phyloP scores from a whole-genome alignment of 2,797 vertebrate genomes.

The Lagocephalus sceleratus region DNA sequence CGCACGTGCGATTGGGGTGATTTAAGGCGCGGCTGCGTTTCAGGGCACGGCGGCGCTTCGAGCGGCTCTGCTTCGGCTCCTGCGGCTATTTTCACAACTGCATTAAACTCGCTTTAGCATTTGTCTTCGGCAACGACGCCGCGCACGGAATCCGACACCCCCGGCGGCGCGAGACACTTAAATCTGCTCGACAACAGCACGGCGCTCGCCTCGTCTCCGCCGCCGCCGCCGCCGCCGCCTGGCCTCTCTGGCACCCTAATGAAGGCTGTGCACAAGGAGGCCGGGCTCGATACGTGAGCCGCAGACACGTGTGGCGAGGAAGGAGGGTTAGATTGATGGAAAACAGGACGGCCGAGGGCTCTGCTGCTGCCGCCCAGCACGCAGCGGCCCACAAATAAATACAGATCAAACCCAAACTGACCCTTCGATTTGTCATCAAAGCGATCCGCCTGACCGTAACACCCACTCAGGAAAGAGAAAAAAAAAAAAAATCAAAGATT shows the following conservation, averaged over 20 bases:
- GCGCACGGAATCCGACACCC: slow-evolving; percentile 54
- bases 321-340: too few species aligned
- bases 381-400: slow-evolving; percentile 25
- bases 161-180: slow-evolving; percentile 56
- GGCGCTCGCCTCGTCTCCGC: slow-evolving; percentile 43
- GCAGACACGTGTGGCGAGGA: too few species aligned
- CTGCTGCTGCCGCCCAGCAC: slow-evolving; percentile 37
- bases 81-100: slow-evolving; percentile 17
- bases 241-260: slow-evolving; percentile 42
- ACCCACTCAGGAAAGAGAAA: slow-evolving; percentile 1
- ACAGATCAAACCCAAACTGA: slow-evolving; percentile 52
- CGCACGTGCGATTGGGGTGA: neutral
- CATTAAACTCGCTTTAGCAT: slow-evolving; percentile 61
- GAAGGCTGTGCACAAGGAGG: slow-evolving; percentile 16
- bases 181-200: slow-evolving; percentile 56
- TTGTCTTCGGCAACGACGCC: slow-evolving; percentile 57
- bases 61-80: slow-evolving; percentile 5
- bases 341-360: slow-evolving; percentile 34
- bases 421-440: slow-evolving; percentile 46
- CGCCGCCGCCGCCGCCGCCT: slow-evolving; percentile 40
- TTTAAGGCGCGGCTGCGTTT: neutral
- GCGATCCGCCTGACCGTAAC: too few species aligned
- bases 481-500: slow-evolving; percentile 23
- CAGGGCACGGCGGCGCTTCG: slow-evolving; percentile 1
- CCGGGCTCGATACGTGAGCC: slow-evolving; percentile 23